Percentiles rank a stretch among this genome's conserved stretches.
Conservation (phyloP, 2,797 vertebrate genomes). For the Rhodeus uyekii region DNA sequence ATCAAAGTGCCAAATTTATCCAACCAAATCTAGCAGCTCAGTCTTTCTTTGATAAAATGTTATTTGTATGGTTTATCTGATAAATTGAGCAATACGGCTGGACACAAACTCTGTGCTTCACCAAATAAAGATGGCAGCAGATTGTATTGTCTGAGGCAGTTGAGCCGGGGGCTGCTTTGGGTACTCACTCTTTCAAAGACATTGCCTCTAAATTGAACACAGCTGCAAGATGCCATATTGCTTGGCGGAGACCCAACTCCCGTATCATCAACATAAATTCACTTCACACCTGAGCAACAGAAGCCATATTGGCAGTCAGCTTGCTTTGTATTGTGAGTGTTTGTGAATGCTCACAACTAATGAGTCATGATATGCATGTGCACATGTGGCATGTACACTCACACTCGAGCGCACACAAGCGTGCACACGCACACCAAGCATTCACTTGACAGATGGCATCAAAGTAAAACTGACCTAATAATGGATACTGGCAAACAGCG, state of each 20-base stretch:
- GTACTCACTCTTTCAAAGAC: slow-evolving; percentile 43
- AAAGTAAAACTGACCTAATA: slow-evolving; percentile 11
- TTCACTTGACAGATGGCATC: slow-evolving; percentile 19
- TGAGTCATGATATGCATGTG: slow-evolving; percentile 43
- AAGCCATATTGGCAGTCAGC: slow-evolving; percentile 45
- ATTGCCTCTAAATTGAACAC: slow-evolving; percentile 42
- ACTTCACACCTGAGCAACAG: slow-evolving; percentile 49
- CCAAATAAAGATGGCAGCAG: slow-evolving; percentile 11
- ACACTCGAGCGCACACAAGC: slow-evolving; percentile 5
- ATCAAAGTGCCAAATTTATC: background rate
- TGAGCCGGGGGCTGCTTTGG: slow-evolving; percentile 34
- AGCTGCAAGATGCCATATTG: slow-evolving; percentile 43
- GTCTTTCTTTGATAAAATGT: background rate
- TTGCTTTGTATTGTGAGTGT: slow-evolving; percentile 18
- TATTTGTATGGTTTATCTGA: background rate
- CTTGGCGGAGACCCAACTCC: slow-evolving; percentile 40
- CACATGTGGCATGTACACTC: slow-evolving; percentile 28
- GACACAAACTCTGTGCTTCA: slow-evolving; percentile 17
- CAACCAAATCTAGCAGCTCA: background rate
- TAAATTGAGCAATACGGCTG: slow-evolving; percentile 7
- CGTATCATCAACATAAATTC: slow-evolving; percentile 49
- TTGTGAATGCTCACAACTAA: slow-evolving; percentile 50
- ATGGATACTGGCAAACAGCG: background rate
- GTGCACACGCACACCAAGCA: background rate
- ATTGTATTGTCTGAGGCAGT: slow-evolving; percentile 27